Evolutionary conservation across 2,113 vertebrate genomes (phyloP), one percentile per base, ranked within the genome.

Genomic region (Sylvia atricapilla): DNA sequence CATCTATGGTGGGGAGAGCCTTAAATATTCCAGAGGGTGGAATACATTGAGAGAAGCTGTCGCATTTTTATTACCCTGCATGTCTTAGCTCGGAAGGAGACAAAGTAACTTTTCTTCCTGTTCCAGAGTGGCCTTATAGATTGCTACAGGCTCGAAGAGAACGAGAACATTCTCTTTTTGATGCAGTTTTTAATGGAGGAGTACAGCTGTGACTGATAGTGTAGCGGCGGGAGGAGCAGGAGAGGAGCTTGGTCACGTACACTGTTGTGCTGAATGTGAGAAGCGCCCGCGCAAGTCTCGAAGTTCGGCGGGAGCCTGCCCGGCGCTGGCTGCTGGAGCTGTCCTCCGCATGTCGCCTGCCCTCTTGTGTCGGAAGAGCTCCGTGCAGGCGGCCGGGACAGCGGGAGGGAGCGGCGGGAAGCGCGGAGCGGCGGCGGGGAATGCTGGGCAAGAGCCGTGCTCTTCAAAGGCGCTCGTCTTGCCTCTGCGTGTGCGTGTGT

Each of bases 321-420:
- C 22, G 15, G 1, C 58, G 17, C 13, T 21, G 53, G 12, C n/a
- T 50, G 1, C 2, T 3, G 37, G 33, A 28, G 47, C 90, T 84
- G 46, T 89, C 64, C 49, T 56, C 52, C 35, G 50, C 82, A 37
- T 56, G 80, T 21, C 41, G 67, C 79, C 97, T 98, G 98, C 98
- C 98, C 98, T 98, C 98, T 98, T 94, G 97, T 92, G 98, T 96
- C 75, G 9, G 47, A 77, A 17, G 16, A 44, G 78, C 87, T 95
- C 92, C 95, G 79, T 95, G 96, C 97, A 97, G 84, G 52, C 72
- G 4, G 55, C 75, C 62, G 55, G 66, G 64, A 62, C 92, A 19
- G 8, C 9, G 39, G 20, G 39, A 35, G 39, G 20, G 39, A 37
- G 43, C 18, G 22, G 13, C 37, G 47, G 18, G 82, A 92, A 78